Evolutionary conservation across 2,113 vertebrate genomes (phyloP).

Genomic region (Alexandromys fortis): DNA sequence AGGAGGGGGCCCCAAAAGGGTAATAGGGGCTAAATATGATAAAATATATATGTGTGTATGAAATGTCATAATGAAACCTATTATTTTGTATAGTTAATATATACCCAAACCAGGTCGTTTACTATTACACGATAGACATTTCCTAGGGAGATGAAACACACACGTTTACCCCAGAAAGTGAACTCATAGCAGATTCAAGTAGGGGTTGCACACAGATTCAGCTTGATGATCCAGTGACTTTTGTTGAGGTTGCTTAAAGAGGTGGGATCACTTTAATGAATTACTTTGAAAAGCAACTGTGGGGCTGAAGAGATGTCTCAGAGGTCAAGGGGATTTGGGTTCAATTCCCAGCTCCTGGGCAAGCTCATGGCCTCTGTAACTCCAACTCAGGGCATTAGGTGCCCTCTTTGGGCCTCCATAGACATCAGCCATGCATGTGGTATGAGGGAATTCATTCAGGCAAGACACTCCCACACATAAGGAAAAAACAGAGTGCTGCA

Average conservation of each 20-base stretch:
- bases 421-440: neutral
- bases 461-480: neutral
- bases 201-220: neutral
- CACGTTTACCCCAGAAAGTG: neutral
- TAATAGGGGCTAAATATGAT: neutral
- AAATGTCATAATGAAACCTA: neutral
- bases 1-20: neutral
- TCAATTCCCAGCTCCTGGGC: neutral
- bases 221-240: neutral
- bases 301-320: neutral
- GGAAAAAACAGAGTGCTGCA: neutral
- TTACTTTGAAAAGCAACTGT: neutral
- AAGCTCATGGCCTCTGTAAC: neutral
- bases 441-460: neutral
- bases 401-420: neutral
- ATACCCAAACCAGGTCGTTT: neutral
- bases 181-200: neutral
- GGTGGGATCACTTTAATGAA: neutral
- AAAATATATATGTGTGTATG: neutral
- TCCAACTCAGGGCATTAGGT: neutral
- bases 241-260: neutral
- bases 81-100: neutral
- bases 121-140: neutral
- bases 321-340: neutral
- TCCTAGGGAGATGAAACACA: neutral